Percentiles rank a stretch among this genome's conserved stretches.
Conservation (phyloP, 53 echinoderm and acorn worm species). For the Crossaster papposus region DNA sequence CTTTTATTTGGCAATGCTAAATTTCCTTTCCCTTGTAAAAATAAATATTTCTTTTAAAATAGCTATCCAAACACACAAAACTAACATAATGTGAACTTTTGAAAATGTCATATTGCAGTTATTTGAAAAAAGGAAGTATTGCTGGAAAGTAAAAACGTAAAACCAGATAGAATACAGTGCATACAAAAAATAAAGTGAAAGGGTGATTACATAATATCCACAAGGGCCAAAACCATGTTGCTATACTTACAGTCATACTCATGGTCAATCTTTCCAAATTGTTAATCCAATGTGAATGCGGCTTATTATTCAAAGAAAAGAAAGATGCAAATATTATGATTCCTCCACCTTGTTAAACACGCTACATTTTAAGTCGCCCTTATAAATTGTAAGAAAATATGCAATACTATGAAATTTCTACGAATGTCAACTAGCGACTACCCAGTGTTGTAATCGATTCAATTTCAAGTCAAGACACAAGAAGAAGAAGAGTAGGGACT, state of each 20-base stretch:
- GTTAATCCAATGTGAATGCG: conserved; percentile 25
- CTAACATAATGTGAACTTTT: too few relatives aligned
- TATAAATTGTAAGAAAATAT: not conserved
- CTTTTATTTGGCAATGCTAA: too few relatives aligned
- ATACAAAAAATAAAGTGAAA: not conserved
- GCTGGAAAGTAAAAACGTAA: not conserved
- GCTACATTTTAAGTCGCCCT: too few relatives aligned
- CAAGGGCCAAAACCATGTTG: not conserved
- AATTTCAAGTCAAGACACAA: too few relatives aligned
- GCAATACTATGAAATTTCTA: not conserved
- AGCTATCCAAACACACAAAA: too few relatives aligned
- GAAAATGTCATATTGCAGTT: too few relatives aligned
- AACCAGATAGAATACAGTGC: not conserved
- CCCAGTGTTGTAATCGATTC: not conserved
- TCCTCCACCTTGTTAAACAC: not conserved
- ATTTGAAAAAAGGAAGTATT: not conserved
- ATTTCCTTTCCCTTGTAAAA: too few relatives aligned
- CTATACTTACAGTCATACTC: conserved; percentile 6
- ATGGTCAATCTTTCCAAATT: conserved; percentile 11
- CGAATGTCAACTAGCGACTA: not conserved
- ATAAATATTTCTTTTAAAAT: too few relatives aligned
- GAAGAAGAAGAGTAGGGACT: too few relatives aligned
- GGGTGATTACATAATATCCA: not conserved
- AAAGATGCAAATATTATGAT: not conserved
- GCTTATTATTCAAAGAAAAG: not conserved